Conservation (phyloP, 2,113 vertebrate species). For the Zosterops borbonicus region DNA sequence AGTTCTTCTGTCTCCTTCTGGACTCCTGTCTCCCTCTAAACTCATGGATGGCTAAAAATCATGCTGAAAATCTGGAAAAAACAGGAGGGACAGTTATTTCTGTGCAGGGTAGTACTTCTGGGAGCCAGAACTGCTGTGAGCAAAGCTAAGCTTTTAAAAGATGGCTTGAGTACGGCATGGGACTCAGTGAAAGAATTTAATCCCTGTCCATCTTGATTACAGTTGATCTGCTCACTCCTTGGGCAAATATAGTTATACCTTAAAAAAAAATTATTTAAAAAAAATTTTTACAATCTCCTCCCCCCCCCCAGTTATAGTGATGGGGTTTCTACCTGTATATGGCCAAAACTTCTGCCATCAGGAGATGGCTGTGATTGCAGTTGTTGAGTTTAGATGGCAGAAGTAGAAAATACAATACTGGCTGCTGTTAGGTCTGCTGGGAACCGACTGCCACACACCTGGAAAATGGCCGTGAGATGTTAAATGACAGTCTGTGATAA, state of each 20-base stretch:
- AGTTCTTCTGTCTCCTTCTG: not conserved
- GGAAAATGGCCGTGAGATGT: not conserved
- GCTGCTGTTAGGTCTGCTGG: not conserved
- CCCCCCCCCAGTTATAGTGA: rapidly evolving
- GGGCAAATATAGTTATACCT: not conserved
- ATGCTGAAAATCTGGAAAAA: not conserved
- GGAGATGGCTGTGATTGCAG: not conserved
- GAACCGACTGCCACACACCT: not conserved
- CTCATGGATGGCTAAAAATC: not conserved
- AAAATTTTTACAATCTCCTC: no score
- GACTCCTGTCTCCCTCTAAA: not conserved
- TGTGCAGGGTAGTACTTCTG: not conserved
- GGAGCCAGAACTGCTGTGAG: not conserved
- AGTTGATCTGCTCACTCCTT: not conserved
- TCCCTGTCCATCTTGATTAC: not conserved
- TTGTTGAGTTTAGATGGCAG: not conserved
- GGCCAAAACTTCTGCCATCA: not conserved
- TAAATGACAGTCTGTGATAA: not conserved
- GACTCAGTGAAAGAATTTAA: not conserved
- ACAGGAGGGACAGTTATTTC: not conserved
- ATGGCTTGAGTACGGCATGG: not conserved
- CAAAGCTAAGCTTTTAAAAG: not conserved
- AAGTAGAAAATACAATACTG: not conserved
- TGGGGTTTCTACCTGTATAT: not conserved
- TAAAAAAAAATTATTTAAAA: no score